Percentiles rank a stretch among this genome's conserved stretches.
Evolutionary conservation across 2,113 vertebrate species (phyloP).

Genomic region (Bubo blakistoni): DNA sequence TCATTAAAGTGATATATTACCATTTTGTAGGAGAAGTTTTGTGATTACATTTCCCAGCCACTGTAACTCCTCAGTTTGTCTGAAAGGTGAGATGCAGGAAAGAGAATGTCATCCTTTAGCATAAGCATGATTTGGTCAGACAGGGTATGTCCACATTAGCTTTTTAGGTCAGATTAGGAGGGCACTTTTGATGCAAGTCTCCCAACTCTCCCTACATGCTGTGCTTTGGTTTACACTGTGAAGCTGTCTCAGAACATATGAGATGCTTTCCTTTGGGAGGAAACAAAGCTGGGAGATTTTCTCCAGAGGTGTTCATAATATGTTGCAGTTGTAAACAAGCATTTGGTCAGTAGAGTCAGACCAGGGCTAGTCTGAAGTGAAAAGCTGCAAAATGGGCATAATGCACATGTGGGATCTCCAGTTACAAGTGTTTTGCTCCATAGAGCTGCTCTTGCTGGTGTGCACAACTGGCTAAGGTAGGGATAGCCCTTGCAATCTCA

Average conservation of each 20-base stretch:
- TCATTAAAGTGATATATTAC: neutral
- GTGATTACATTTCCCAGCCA: neutral
- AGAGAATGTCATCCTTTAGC: neutral
- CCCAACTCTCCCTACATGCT: rapidly evolving
- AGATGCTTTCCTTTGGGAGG: neutral
- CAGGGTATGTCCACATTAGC: neutral
- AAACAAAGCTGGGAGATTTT: neutral
- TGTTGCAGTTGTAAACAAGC: neutral
- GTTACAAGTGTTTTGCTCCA: neutral
- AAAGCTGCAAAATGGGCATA: neutral
- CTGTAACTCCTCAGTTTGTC: neutral
- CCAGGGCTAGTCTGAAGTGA: neutral
- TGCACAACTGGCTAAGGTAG: neutral
- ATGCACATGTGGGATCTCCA: neutral
- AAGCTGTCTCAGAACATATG: neutral
- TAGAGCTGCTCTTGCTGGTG: neutral
- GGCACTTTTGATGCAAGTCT: neutral
- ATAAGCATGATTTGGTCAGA: neutral
- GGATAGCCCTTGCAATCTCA: neutral
- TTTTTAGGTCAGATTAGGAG: neutral
- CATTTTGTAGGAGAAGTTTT: neutral
- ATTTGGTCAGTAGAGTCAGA: neutral
- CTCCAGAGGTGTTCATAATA: neutral
- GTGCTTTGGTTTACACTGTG: neutral
- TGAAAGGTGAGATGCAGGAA: neutral